phyloP scores from a whole-genome alignment of 2,888 invertebrate genomes.

The Scaeva pyrastri region DNA sequence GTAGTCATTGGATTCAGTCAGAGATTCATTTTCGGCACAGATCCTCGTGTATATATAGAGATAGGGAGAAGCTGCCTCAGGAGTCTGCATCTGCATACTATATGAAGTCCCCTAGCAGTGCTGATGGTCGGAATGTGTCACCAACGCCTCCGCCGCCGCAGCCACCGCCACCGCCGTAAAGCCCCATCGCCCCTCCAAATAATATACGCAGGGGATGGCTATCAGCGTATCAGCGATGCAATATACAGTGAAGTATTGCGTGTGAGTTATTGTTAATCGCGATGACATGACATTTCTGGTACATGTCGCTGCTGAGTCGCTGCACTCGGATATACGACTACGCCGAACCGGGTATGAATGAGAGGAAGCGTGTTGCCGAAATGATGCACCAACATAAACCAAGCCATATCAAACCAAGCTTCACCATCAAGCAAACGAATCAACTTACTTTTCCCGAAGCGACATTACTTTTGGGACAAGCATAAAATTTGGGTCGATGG shows the following conservation, averaged over 20 bases:
- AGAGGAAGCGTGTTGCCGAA: constrained; percentile 19
- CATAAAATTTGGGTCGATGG: constrained; percentile 24
- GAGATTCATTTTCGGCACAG: constrained; percentile 54
- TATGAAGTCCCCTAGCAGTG: constrained; percentile 38
- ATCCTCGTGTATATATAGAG: not conserved
- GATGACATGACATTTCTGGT: constrained; percentile 73
- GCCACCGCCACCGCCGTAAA: not conserved
- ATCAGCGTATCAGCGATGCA: constrained; percentile 65
- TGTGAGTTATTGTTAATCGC: constrained; percentile 75
- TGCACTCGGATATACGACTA: not conserved
- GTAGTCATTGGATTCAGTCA: constrained; percentile 63
- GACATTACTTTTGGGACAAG: constrained; percentile 19
- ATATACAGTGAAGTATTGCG: constrained; percentile 75
- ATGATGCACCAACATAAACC: not conserved
- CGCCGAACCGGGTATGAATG: not conserved
- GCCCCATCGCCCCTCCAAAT: not conserved
- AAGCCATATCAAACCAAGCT: too few relatives aligned
- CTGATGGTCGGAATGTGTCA: constrained; percentile 40
- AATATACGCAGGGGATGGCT: constrained; percentile 16
- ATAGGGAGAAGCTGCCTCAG: not conserved
- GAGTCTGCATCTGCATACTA: constrained; percentile 18
- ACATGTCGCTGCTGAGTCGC: constrained; percentile 36
- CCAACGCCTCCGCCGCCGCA: not conserved
- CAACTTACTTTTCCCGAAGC: constrained; percentile 12
- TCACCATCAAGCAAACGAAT: not conserved